These are phyloP conservation scores for Asbolus verrucosus DNA, from an alignment of 1,140 invertebrate genomes.

Conservation along the genomic window DNA sequence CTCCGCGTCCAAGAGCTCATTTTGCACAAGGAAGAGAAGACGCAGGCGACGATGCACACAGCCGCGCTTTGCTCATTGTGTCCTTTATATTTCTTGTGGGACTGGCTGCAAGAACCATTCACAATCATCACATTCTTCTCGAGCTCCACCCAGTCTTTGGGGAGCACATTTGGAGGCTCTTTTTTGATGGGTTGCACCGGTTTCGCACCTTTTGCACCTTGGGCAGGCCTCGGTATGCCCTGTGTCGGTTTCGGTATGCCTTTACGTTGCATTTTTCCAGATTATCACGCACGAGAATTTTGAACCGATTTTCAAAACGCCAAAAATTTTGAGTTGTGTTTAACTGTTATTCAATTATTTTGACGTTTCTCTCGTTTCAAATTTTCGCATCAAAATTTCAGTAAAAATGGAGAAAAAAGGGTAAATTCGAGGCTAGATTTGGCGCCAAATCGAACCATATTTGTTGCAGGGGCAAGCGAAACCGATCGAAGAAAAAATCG, in stretches of 20 bases:
- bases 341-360: not conserved
- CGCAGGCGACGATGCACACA: conserved; percentile 58
- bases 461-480: not conserved
- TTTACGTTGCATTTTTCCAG: conserved; percentile 46
- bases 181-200: conserved; percentile 56
- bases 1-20: conserved; percentile 55
- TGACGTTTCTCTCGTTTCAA: not conserved
- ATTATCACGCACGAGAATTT: conserved; percentile 6
- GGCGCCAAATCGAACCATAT: not conserved
- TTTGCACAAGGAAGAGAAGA: conserved; percentile 55
- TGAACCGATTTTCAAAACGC: conserved; percentile 1
- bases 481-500: no score
- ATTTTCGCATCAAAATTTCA: conserved; percentile 25
- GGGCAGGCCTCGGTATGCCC: conserved; percentile 20
- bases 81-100: conserved; percentile 55
- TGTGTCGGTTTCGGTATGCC: conserved; percentile 26
- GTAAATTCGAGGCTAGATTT: not conserved
- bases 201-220: conserved; percentile 54
- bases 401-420: conserved; percentile 18
- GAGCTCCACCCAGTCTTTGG: conserved; percentile 42
- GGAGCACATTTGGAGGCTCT: conserved; percentile 57
- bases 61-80: conserved; percentile 59
- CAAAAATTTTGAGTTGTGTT: not conserved
- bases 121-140: conserved; percentile 47
- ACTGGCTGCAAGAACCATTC: conserved; percentile 51